Base-by-base conservation (phyloP, 2,113 vertebrate genomes). In the Dascyllus trimaculatus region DNA sequence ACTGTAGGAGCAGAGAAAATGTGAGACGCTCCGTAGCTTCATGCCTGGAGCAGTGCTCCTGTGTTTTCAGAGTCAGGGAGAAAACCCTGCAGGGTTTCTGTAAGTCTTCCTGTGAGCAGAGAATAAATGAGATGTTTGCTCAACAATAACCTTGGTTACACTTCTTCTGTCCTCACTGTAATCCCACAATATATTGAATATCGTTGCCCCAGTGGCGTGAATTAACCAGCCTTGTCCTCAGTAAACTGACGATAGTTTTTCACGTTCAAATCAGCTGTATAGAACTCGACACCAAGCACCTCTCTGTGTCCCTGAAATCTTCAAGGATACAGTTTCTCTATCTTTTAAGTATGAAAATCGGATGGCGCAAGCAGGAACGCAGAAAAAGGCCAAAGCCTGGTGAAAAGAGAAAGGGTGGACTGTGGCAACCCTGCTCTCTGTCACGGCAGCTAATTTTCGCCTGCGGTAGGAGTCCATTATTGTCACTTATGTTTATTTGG, bases 401-500 rank as follows among this genome's bases (percentile, higher is more conserved):
- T 53, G 54, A 68, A 46, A 68, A 40, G 62, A 24, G 59, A 71
- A 57, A 24, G n/a, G 26, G 19, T 65, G 64, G 65, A 53, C 61
- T 53, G 10, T 11, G 19, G 21, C 54, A 29, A 57, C 57, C 65
- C 51, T 45, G 63, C 63, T 71, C 69, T 63, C 35, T 60, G 62
- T 24, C 21, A n/a, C 4, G 7, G 59, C 71, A 75, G 81, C 75
- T 88, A 78, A 82, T 90, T 79, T 57, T 63, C 11, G 66, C 81
- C 79, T 29, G 75, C 48, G 58, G 81, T 69, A 45, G 24, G 75
- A 57, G 63, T 75, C 77, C 75, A 84, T 87, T 85, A 87, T 83
- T 81, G 77, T 80, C 75, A 61, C 69, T 82, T 78, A 75, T 73
- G 76, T 81, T 88, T 85, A 87, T 87, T 90, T 77, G 53, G 81